These are phyloP conservation scores for Mimachlamys varia DNA, from an alignment of 2,888 invertebrate genomes.

Conservation along the genomic window DNA sequence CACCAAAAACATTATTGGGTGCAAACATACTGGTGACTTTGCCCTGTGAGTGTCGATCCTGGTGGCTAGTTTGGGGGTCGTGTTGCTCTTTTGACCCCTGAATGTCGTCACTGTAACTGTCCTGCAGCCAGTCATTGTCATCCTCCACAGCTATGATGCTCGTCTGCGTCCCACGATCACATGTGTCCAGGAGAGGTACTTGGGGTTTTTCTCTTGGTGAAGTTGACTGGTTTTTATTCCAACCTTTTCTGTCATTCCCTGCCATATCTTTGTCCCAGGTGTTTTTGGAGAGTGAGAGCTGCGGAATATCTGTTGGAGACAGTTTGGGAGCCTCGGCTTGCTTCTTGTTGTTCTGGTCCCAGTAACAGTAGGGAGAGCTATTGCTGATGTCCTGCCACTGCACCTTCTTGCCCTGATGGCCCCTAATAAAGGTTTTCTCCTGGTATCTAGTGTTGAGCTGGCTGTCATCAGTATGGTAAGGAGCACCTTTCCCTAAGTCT, in stretches of 20 bases:
- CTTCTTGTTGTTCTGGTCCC: neutral
- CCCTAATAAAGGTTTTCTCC: neutral
- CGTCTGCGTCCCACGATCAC: constrained; percentile 13
- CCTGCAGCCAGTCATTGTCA: neutral
- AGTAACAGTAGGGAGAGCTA: constrained; percentile 18
- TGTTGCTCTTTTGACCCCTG: neutral
- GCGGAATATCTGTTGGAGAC: neutral
- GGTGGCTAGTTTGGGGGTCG: neutral
- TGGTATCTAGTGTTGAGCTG: neutral
- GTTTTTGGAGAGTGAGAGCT: neutral
- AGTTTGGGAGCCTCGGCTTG: neutral
- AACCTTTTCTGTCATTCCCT: neutral
- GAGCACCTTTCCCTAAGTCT: neutral
- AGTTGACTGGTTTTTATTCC: neutral
- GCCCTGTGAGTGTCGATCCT: neutral
- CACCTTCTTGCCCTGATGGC: neutral
- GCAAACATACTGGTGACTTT: constrained; percentile 32
- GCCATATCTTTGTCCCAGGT: neutral
- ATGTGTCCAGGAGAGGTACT: neutral
- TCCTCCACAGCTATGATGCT: constrained; percentile 13
- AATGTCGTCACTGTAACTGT: neutral
- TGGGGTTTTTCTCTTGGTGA: neutral
- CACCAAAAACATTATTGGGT: constrained; percentile 21
- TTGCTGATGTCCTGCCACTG: constrained; percentile 9
- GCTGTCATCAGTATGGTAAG: neutral